These are phyloP conservation scores for Bimastos eiseni DNA, from an alignment of 2,888 invertebrate species.

Conservation along the genomic window DNA sequence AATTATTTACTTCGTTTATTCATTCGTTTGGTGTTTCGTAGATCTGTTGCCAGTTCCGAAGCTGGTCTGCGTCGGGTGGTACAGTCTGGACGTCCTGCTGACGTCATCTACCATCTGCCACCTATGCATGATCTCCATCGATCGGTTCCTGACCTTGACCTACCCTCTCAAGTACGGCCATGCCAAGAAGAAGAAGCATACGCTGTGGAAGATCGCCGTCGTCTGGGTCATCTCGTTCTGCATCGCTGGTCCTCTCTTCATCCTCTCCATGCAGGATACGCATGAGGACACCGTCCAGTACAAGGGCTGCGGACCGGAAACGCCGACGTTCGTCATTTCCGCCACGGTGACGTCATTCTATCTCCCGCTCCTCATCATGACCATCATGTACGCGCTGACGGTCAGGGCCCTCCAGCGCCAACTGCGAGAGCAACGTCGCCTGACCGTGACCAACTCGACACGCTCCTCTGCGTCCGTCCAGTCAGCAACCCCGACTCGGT, in stretches of 20 bases:
- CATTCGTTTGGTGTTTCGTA: slow-evolving; percentile 28
- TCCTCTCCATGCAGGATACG: slow-evolving; percentile 45
- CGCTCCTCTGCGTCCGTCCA: neutral
- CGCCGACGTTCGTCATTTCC: slow-evolving; percentile 47
- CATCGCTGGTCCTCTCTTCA: slow-evolving; percentile 49
- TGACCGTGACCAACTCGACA: slow-evolving; percentile 34
- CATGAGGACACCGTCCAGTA: slow-evolving; percentile 24
- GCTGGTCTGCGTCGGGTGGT: slow-evolving; percentile 48
- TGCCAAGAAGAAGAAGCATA: slow-evolving; percentile 44
- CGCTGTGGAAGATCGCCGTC: slow-evolving; percentile 45
- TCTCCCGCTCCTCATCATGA: slow-evolving; percentile 49
- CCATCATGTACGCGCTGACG: slow-evolving; percentile 48
- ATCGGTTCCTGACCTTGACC: slow-evolving; percentile 48
- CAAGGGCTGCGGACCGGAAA: slow-evolving; percentile 48
- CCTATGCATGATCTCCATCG: slow-evolving; percentile 48
- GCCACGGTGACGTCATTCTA: slow-evolving; percentile 48
- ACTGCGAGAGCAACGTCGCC: slow-evolving; percentile 38
- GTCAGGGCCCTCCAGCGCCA: slow-evolving; percentile 46
- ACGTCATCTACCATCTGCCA: slow-evolving; percentile 50
- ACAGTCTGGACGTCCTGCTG: slow-evolving; percentile 49
- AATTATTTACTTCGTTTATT: neutral
- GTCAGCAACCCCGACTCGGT: neutral
- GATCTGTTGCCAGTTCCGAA: slow-evolving; percentile 43
- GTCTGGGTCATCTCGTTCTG: slow-evolving; percentile 49
- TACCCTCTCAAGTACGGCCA: slow-evolving; percentile 46